These are phyloP conservation scores for Chironomus riparius DNA, from an alignment of 2,888 invertebrate species.

Conservation along the genomic window DNA sequence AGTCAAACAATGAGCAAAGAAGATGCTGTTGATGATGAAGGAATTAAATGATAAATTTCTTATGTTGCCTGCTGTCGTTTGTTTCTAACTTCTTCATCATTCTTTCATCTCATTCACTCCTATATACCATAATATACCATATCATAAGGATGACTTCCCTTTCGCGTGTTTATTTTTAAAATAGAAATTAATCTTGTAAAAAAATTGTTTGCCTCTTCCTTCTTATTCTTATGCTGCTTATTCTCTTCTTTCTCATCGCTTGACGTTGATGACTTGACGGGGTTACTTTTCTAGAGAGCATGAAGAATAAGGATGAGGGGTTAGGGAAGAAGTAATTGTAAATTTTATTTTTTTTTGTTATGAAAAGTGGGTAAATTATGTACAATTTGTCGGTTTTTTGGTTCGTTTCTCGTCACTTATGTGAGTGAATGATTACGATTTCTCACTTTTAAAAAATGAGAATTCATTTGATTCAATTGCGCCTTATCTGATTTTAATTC, in stretches of 20 bases:
- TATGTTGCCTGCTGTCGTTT: not conserved
- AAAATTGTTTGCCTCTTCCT: not conserved
- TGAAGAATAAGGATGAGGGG: not conserved
- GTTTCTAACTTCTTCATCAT: not conserved
- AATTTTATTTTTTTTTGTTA: not conserved
- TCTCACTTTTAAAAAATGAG: too few species aligned
- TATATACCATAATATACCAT: too few species aligned
- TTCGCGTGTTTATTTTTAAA: constrained; percentile 10
- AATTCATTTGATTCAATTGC: too few species aligned
- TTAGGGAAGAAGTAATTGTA: not conserved
- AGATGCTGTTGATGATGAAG: not conserved
- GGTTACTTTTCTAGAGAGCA: not conserved
- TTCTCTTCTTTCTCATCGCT: not conserved
- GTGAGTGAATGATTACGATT: not conserved
- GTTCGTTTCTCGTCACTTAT: not conserved
- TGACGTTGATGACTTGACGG: not conserved
- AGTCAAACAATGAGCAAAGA: not conserved
- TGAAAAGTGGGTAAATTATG: not conserved
- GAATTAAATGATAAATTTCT: constrained; percentile 20
- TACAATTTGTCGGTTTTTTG: constrained; percentile 6
- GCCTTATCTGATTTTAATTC: too few species aligned
- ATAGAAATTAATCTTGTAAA: constrained; percentile 12
- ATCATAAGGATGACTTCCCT: not conserved
- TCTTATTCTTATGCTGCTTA: too few species aligned
- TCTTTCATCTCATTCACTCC: not conserved